Evolutionary conservation across 2,888 invertebrate genomes (phyloP), one percentile per base, ranked within the genome.

Genomic region (Acrocyrtus sp.): DNA sequence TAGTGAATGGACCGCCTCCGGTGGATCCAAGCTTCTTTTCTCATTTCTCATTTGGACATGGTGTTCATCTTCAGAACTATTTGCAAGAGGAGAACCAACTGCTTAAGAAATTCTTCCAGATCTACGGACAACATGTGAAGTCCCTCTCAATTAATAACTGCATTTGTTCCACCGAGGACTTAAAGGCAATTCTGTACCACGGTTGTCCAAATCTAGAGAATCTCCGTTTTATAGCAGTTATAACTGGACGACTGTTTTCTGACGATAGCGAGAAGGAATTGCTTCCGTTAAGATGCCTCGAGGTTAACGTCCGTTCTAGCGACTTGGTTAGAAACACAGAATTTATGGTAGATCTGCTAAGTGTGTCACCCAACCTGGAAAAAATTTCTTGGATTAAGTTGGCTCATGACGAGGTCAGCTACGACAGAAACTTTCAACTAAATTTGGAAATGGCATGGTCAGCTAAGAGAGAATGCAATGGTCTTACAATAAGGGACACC

Each of bases 401-500:
- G 15, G 61, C 50, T 19, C 65, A 61, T 10, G 73, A 73, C 24
- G 73, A 73, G 41, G 56, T 73, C 50, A 67, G 63, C 54, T 73
- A 73, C 21, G 73, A 73, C 39, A 53, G 73, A 22, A 73, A 73
- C 24, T 73, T 73, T 34, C 65, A 65, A 39, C 51, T 73, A 48
- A 70, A 76, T 58, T 60, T 76, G 56, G 76, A 76, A 62, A 58
- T 60, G 22, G 76, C 76, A 48, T 76, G 63, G 65, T 61, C 74
- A 10, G 60, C 74, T 8, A 50, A 61, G 10, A 29, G 62, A 3
- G 54, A 56, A 8, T 47, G 51, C 12, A 75, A 58, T 53, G 72
- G 72, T 22, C 63, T 65, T 27, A 76, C 76, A 10, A 74, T 76
- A 47, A 69, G 76, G 19, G 76, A 76, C 50, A 76, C 76, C 34